These are phyloP conservation scores for Athripsodes cinereus DNA, from an alignment of 2,888 invertebrate species.

Conservation along the genomic window DNA sequence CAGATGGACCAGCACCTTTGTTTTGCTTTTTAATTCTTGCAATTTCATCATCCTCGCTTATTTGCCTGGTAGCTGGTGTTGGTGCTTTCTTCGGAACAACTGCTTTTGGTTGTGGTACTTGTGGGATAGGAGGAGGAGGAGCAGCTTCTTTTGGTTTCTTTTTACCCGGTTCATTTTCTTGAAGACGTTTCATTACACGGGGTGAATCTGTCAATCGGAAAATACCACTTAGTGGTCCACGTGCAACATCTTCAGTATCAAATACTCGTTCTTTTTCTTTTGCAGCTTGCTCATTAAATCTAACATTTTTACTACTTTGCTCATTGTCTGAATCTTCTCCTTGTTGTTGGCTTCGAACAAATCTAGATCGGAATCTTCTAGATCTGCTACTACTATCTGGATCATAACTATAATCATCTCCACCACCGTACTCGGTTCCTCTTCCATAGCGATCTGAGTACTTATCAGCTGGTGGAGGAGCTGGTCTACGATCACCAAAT, in stretches of 20 bases:
- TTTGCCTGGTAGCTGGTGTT: slow-evolving; percentile 65
- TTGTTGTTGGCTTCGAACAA: slow-evolving; percentile 60
- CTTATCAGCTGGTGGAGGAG: slow-evolving; percentile 44
- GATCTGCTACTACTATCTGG: slow-evolving; percentile 54
- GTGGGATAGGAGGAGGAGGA: slow-evolving; percentile 40
- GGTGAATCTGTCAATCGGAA: slow-evolving; percentile 82
- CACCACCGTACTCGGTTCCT: slow-evolving; percentile 56
- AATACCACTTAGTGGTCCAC: slow-evolving; percentile 83
- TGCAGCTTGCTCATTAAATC: slow-evolving; percentile 56
- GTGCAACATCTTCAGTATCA: slow-evolving; percentile 85
- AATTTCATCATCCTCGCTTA: slow-evolving; percentile 88
- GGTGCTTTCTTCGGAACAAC: slow-evolving; percentile 50
- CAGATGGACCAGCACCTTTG: slow-evolving; percentile 61
- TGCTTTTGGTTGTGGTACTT: slow-evolving; percentile 52
- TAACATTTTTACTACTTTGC: slow-evolving; percentile 53
- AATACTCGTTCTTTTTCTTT: slow-evolving; percentile 65
- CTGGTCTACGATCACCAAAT: slow-evolving; percentile 64
- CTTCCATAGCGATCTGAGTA: slow-evolving; percentile 45
- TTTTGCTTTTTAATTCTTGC: slow-evolving; percentile 81
- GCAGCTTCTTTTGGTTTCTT: slow-evolving; percentile 69
- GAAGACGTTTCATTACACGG: slow-evolving; percentile 80
- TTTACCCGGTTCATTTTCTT: slow-evolving; percentile 69
- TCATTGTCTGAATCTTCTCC: slow-evolving; percentile 76
- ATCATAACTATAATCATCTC: slow-evolving; percentile 67
- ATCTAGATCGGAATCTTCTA: slow-evolving; percentile 66